A percentile compares a stretch with the other conserved stretches of the same genome.
Evolutionary conservation across 2,113 vertebrate species (phyloP).

Genomic region (cat (Felis catus)): DNA sequence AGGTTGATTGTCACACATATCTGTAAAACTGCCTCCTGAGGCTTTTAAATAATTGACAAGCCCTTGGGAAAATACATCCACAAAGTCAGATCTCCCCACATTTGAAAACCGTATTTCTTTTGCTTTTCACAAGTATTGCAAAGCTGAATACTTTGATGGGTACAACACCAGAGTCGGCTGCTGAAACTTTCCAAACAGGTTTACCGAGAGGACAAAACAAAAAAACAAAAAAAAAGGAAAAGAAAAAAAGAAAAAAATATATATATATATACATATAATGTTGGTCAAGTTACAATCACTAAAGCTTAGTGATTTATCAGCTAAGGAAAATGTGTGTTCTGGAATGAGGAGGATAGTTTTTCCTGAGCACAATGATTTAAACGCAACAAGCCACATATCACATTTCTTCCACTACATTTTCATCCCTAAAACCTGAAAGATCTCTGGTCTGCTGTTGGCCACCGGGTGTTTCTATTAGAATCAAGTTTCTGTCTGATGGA

Average conservation of each 20-base stretch:
- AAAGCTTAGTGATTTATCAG: background rate
- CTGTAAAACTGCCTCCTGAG: background rate
- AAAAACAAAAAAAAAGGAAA: background rate
- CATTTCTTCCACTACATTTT: background rate
- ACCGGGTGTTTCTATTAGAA: background rate
- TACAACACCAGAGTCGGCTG: background rate
- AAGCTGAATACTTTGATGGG: background rate
- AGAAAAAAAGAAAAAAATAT: no score
- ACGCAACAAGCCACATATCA: background rate
- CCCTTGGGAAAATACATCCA: background rate
- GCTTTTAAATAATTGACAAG: conserved; percentile 31
- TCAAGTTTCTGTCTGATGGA: background rate
- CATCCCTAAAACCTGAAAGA: background rate
- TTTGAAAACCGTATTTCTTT: conserved; percentile 15
- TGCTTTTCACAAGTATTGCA: background rate
- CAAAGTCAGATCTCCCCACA: background rate
- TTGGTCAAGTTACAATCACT: background rate
- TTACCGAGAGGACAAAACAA: background rate
- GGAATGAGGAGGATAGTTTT: background rate
- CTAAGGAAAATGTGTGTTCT: background rate
- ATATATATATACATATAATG: background rate
- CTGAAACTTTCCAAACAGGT: background rate
- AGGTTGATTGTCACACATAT: background rate
- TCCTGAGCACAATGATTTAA: background rate
- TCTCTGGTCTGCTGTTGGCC: background rate